Evolutionary conservation across 2,888 invertebrate genomes (phyloP), one percentile per base, ranked within the genome.

Genomic region (Halictus ligatus): DNA sequence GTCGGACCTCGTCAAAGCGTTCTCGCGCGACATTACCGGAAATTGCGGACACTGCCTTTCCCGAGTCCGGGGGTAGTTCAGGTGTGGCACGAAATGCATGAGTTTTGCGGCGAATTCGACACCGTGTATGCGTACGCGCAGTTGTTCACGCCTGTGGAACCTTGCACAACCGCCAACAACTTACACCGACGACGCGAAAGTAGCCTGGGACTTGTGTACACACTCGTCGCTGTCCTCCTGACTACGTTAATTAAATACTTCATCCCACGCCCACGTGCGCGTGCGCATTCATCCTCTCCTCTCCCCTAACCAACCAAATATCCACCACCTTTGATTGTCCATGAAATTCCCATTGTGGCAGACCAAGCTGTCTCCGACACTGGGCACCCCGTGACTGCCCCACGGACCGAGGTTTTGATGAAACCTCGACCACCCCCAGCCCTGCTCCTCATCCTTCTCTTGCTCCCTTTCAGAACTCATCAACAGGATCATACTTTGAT

Each of bases 231-330:
- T 74, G 74, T 40, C 75, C 75, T 74, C 64, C 84, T 78, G 83
- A 85, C 84, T 86, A 81, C 86, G 88, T 90, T 90, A 91, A 91
- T 91, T 91, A 91, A 91, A 91, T 89, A 90, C 60, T 40, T 35
- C 18, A 50, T n/a, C 21, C 21, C 18, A 6, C 2, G 21, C 7
- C 12, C 12, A 15, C 15, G 40, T 12, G 0, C 25, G 21, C n/a
- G 21, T 25, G 40, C n/a, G 0, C 25, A 10, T 10, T 1, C 40
- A 8, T 7, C 29, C 5, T 4, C 13, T 58, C 35, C 29, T 18
- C 12, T 6, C 60, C 79, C 58, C 75, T 58, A 64, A 78, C 83
- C 84, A 54, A 64, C 82, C 84, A 76, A 88, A 80, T 83, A 64
- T 88, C 76, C 84, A 77, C 76, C 84, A 83, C 91, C 87, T 90